Percentiles rank a stretch among this genome's conserved stretches.
These are phyloP conservation scores for Casuarius casuarius DNA, from an alignment of 2,113 vertebrate genomes.

Conservation along the genomic window DNA sequence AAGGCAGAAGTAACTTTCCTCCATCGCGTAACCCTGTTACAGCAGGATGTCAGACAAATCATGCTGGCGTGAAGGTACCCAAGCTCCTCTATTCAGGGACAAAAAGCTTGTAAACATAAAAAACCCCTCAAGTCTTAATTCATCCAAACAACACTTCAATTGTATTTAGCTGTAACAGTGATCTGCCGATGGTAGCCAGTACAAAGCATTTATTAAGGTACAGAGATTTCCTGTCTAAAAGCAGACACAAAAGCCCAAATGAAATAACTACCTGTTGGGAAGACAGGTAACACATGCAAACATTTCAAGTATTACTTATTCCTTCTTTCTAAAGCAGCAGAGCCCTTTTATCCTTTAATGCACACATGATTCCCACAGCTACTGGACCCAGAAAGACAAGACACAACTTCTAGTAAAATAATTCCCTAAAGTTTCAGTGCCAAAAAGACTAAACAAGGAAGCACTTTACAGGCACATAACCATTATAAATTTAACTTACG, in stretches of 20 bases:
- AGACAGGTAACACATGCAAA: not conserved
- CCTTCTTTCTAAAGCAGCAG: not conserved
- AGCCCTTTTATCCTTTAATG: not conserved
- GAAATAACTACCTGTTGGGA: constrained; percentile 47
- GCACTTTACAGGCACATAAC: not conserved
- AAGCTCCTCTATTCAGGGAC: not conserved
- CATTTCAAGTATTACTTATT: not conserved
- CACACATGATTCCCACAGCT: not conserved
- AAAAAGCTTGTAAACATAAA: not conserved
- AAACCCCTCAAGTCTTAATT: not conserved
- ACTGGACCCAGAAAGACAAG: not conserved
- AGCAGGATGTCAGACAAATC: not conserved
- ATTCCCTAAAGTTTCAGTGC: not conserved
- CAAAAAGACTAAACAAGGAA: not conserved
- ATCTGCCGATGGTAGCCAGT: constrained; percentile 1
- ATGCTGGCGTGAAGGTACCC: fast-evolving
- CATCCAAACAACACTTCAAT: not conserved
- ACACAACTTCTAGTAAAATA: not conserved
- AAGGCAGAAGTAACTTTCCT: not conserved
- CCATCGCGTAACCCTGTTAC: fast-evolving
- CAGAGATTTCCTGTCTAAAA: constrained; percentile 50
- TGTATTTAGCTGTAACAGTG: not conserved
- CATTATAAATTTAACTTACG: not conserved
- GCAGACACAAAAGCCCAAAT: constrained; percentile 36
- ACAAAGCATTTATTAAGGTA: constrained; percentile 40